Percentiles rank a stretch among this genome's conserved stretches.
phyloP scores from a whole-genome alignment of 2,797 vertebrate species.

The Clarias platycephalus region DNA sequence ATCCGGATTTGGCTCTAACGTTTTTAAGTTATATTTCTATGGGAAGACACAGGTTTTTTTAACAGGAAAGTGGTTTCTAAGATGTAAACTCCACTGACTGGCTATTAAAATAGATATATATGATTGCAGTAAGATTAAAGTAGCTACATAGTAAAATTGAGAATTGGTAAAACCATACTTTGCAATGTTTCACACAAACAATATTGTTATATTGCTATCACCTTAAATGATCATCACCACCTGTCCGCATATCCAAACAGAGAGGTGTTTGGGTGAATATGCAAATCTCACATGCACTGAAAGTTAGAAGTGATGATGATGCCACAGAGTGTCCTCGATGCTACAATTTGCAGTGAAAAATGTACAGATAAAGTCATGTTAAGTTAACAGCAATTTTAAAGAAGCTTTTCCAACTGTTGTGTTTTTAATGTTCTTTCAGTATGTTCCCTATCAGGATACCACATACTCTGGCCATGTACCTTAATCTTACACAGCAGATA shows the following conservation, averaged over 20 bases:
- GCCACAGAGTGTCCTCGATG: background rate
- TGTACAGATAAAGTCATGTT: constrained; percentile 2
- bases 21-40: background rate
- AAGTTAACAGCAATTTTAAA: background rate
- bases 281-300: no score
- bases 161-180: background rate
- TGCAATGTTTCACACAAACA: background rate
- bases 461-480: constrained; percentile 12
- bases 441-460: background rate
- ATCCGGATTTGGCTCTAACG: constrained; percentile 21
- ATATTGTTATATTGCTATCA: background rate
- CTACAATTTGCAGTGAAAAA: background rate
- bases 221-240: background rate
- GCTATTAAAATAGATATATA: constrained; percentile 13
- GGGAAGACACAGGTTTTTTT: background rate
- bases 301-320: background rate
- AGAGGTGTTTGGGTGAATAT: background rate
- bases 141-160: background rate
- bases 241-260: background rate
- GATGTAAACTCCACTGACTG: constrained; percentile 23
- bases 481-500: constrained; percentile 9
- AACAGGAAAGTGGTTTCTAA: background rate
- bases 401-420: constrained; percentile 1
- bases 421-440: background rate
- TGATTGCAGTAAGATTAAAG: background rate